These are phyloP conservation scores for Melanerpes aurifrons DNA, from an alignment of 2,113 vertebrate species.

Conservation along the genomic window DNA sequence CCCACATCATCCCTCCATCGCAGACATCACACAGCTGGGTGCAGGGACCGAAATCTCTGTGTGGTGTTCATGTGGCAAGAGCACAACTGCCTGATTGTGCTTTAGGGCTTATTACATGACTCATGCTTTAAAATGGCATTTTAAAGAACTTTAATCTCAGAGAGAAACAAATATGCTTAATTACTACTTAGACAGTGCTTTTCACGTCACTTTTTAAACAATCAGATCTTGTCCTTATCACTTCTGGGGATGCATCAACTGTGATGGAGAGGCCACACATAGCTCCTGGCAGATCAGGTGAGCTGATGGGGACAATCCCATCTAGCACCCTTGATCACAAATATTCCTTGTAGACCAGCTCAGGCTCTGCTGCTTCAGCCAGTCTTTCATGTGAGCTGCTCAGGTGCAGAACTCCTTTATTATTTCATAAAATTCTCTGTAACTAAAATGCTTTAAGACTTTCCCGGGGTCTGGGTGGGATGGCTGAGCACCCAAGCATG, in stretches of 20 bases:
- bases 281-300: not conserved
- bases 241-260: not conserved
- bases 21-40: not conserved
- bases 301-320: not conserved
- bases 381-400: not conserved
- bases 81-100: not conserved
- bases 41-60: not conserved
- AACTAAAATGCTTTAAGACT: slow-evolving; percentile 53
- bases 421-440: slow-evolving; percentile 39
- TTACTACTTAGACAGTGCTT: not conserved
- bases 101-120: rapidly evolving
- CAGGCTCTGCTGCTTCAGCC: not conserved
- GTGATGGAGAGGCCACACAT: rapidly evolving
- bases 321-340: rapidly evolving
- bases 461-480: slow-evolving; percentile 69
- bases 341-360: rapidly evolving
- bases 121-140: not conserved
- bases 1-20: rapidly evolving
- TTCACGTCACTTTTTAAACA: not conserved
- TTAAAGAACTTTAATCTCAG: not conserved
- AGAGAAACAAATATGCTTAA: not conserved
- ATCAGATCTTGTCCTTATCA: not conserved
- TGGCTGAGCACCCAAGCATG: slow-evolving; percentile 32
- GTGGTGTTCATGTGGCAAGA: rapidly evolving
- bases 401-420: not conserved